Evolutionary conservation across 2,797 vertebrate species (phyloP).

Genomic region (Neosilurus mollespiculum): DNA sequence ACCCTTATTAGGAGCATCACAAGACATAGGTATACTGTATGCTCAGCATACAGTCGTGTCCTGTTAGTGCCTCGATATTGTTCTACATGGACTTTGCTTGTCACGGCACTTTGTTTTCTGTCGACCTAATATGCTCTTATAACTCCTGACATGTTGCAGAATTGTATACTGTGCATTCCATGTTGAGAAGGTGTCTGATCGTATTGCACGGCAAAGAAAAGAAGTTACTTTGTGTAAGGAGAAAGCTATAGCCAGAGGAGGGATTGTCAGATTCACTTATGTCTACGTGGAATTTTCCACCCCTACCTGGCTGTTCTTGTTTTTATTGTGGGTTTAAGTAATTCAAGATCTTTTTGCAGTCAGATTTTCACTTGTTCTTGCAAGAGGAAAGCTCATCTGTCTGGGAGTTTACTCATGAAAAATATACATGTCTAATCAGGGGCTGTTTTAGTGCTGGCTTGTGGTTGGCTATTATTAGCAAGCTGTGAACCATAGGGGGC

Average conservation of each 20-base stretch:
- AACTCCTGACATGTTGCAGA: constrained; percentile 18
- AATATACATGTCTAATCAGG: constrained; percentile 58
- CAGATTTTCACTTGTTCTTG: not conserved
- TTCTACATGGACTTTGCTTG: constrained; percentile 18
- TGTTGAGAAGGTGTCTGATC: constrained; percentile 9
- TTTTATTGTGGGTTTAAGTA: not conserved
- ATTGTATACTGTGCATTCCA: not conserved
- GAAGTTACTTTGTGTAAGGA: not conserved
- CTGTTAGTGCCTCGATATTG: not conserved
- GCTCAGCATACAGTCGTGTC: constrained; percentile 19
- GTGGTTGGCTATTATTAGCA: constrained; percentile 59
- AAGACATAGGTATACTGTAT: constrained; percentile 14
- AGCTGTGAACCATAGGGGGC: constrained; percentile 54
- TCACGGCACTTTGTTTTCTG: constrained; percentile 21
- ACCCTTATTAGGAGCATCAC: constrained; percentile 26
- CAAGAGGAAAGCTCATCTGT: constrained; percentile 24
- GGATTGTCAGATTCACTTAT: constrained; percentile 11
- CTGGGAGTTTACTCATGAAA: constrained; percentile 52
- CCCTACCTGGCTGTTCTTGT: not conserved
- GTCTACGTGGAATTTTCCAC: not conserved
- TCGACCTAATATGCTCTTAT: not conserved
- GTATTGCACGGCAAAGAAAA: not conserved
- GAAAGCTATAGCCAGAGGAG: not conserved
- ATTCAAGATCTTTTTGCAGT: not conserved
- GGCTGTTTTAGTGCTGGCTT: constrained; percentile 57